Evolutionary conservation across 2,113 vertebrate species (phyloP).

Genomic region (Oenanthe oenanthe): DNA sequence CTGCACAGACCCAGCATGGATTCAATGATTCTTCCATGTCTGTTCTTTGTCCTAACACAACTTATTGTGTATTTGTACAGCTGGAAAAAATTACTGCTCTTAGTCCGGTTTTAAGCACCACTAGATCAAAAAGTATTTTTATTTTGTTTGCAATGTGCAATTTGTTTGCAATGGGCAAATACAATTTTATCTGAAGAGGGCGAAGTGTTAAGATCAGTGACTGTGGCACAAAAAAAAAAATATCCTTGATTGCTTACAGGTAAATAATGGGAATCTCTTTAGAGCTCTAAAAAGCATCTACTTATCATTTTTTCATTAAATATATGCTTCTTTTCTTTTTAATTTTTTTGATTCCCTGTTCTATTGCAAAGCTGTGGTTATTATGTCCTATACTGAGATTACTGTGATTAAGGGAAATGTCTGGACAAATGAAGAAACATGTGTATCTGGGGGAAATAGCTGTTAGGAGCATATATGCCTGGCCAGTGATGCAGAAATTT

Average conservation of each 20-base stretch:
- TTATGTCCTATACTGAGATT: neutral
- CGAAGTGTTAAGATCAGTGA: neutral
- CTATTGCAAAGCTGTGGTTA: neutral
- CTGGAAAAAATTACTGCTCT: neutral
- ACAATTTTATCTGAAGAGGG: neutral
- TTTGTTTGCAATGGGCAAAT: neutral
- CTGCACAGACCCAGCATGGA: neutral
- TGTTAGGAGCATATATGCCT: constrained; percentile 20
- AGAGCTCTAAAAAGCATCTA: neutral
- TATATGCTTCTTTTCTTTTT: neutral
- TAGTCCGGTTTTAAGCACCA: neutral
- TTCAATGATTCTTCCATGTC: neutral
- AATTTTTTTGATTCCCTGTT: neutral
- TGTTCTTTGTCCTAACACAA: neutral
- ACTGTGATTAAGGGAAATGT: neutral
- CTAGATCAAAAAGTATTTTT: neutral
- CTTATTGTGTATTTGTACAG: neutral
- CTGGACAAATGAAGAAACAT: neutral
- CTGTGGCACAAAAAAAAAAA: neutral
- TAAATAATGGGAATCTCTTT: neutral
- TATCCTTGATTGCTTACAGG: neutral
- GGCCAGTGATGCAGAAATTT: constrained; percentile 48
- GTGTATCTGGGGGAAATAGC: neutral
- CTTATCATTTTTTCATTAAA: neutral
- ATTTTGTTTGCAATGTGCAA: neutral